phyloP scores from a whole-genome alignment of 2,888 invertebrate species.

The Xanthia togata region DNA sequence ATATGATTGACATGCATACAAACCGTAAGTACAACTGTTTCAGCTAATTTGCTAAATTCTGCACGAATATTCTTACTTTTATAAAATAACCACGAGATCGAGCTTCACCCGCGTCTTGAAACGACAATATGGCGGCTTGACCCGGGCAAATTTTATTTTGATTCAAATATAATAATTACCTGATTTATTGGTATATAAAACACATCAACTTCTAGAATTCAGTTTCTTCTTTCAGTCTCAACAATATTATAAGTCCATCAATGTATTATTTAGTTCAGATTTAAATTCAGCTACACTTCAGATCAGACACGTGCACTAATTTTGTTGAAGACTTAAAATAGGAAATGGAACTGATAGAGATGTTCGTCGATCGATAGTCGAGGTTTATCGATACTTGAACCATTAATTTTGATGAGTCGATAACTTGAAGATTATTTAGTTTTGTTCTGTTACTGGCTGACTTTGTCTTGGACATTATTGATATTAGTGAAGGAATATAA shows the following conservation, averaged over 20 bases:
- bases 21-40: neutral
- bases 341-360: constrained; percentile 12
- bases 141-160: constrained; percentile 40
- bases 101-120: constrained; percentile 54
- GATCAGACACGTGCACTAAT: constrained; percentile 65
- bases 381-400: constrained; percentile 14
- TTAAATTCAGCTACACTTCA: constrained; percentile 8
- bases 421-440: neutral
- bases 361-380: neutral
- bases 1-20: neutral
- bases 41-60: neutral
- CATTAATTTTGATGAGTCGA: neutral
- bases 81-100: constrained; percentile 40
- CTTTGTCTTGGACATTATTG: neutral
- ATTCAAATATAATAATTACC: constrained; percentile 36
- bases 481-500: neutral
- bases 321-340: constrained; percentile 16
- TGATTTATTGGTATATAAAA: constrained; percentile 19
- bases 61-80: neutral
- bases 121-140: constrained; percentile 68
- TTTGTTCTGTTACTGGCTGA: neutral
- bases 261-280: constrained; percentile 11
- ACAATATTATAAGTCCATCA: neutral
- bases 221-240: neutral
- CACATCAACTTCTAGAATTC: constrained; percentile 15